Evolutionary conservation across 2,888 invertebrate genomes (phyloP).

Genomic region (Antitype chi): DNA sequence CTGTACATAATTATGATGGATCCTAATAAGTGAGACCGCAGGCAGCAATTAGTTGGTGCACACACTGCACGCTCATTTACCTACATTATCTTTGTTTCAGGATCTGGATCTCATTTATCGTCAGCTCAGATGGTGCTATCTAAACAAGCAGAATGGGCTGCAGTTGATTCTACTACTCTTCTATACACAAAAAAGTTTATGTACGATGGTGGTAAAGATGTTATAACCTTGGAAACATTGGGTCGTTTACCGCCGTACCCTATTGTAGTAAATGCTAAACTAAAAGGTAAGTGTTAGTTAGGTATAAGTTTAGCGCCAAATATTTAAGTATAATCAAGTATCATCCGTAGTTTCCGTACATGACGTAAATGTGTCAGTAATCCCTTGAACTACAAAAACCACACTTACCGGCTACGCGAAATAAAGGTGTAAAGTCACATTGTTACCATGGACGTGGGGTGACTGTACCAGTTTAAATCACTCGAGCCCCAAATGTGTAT

Average conservation of each 20-base stretch:
- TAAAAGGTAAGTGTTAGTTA: constrained; percentile 85
- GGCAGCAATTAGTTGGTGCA: no score
- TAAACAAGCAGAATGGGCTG: constrained; percentile 92
- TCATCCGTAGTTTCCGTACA: background rate
- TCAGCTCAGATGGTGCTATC: constrained; percentile 92
- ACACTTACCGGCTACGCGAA: background rate
- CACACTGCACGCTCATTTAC: background rate
- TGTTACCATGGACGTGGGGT: background rate
- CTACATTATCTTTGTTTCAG: constrained; percentile 72
- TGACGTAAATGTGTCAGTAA: background rate
- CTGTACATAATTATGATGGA: no score
- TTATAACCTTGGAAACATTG: constrained; percentile 91
- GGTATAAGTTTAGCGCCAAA: background rate
- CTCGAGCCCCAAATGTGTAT: background rate
- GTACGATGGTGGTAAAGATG: constrained; percentile 90
- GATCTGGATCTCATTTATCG: constrained; percentile 91
- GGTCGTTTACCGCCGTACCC: constrained; percentile 93
- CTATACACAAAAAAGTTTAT: constrained; percentile 89
- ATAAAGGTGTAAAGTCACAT: background rate
- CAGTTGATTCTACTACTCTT: constrained; percentile 91
- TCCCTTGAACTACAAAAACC: background rate
- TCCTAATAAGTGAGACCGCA: background rate
- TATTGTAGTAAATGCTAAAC: constrained; percentile 90
- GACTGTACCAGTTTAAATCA: background rate
- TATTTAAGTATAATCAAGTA: background rate